Evolutionary conservation across 2,113 vertebrate genomes (phyloP), one percentile per base, ranked within the genome.

Genomic region (Nothobranchius kuhntae): DNA sequence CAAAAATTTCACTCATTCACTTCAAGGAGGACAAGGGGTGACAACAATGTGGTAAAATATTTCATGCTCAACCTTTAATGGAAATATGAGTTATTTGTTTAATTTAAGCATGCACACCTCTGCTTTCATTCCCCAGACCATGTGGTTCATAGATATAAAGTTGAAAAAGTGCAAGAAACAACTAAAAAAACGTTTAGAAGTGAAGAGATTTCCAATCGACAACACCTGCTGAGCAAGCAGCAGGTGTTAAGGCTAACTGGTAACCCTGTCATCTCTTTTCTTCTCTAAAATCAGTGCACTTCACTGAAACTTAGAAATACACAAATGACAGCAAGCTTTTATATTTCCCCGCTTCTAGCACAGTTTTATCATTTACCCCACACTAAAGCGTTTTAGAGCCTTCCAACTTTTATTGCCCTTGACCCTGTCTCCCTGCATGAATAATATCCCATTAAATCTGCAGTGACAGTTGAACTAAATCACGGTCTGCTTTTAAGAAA

Each of bases 361-460:
- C 68, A 59, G 21, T 71, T 47, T 51, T 53, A 30, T 30, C 30
- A 30, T 30, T 57, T 36, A 17, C 15, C 3, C 40, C 66, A 65
- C 68, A n/a, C 24, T 13, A 26, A 53, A 1, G 46, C 53, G 21
- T 67, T 76, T 83, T 46, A 76, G 68, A 79, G 60, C 59, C 69
- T 46, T 53, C 21, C 17, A 45, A 71, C 75, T 75, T 87, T 58
- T 81, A 68, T 71, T 82, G 53, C 77, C 71, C 75, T 83, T 80
- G 77, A 87, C 74, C 82, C 74, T 64, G 70, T 81, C 80, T 81
- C 72, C 59, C 80, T 84, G 65, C 73, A 75, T 89, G 89, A 86
- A 86, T 85, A 84, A 89, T 88, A 88, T 77, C 81, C 86, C 86
- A 87, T 89, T 87, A 88, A 83, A 86, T 84, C 71, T 78, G 75